Conservation (phyloP, 2,113 vertebrate genomes). For the Myrmecobius fasciatus region DNA sequence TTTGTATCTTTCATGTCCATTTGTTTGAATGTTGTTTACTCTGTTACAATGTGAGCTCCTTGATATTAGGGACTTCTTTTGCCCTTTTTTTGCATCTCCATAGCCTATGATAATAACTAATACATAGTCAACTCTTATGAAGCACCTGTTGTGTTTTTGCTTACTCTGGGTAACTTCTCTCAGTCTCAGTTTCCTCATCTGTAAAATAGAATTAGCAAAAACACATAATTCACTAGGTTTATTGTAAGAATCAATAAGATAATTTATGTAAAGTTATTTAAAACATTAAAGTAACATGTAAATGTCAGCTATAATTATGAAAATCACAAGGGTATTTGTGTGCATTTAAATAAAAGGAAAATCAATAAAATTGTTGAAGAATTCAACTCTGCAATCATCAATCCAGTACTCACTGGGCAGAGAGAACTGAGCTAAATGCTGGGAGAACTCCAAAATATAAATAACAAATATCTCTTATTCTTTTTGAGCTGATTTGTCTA, state of each 20-base stretch:
- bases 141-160: background rate
- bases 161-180: background rate
- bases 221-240: background rate
- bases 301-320: background rate
- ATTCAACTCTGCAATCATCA: background rate
- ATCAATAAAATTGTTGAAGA: background rate
- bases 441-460: background rate
- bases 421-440: background rate
- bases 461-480: background rate
- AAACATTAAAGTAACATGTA: background rate
- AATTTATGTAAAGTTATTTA: background rate
- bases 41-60: background rate
- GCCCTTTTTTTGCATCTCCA: too few relatives aligned
- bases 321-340: background rate
- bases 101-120: background rate
- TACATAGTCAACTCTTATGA: background rate
- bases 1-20: background rate
- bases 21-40: background rate
- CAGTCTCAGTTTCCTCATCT: background rate
- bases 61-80: background rate
- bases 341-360: background rate
- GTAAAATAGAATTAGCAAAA: background rate
- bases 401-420: background rate
- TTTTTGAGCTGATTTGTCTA: background rate
- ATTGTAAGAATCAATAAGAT: background rate